Percentiles rank a stretch among this genome's conserved stretches.
Evolutionary conservation across 2,888 invertebrate species (phyloP).

Genomic region (Harpalus rubripes): DNA sequence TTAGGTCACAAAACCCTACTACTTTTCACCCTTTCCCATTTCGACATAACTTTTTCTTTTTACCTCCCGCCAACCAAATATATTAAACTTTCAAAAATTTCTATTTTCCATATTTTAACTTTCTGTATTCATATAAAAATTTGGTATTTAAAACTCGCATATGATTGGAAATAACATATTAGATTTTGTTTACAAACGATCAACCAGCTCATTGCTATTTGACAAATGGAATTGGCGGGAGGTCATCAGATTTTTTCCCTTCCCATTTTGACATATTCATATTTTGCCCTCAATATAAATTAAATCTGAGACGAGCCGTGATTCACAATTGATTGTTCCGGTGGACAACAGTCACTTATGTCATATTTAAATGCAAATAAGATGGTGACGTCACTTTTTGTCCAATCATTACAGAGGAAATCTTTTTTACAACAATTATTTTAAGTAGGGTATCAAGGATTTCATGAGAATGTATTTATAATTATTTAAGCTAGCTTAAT

Average conservation of each 20-base stretch:
- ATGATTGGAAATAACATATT: too few species aligned
- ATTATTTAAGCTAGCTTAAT: background rate
- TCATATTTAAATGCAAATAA: constrained; percentile 65
- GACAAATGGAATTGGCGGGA: too few species aligned
- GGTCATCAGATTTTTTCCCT: too few species aligned
- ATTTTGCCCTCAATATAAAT: background rate
- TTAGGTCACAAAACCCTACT: background rate
- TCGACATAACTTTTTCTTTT: background rate
- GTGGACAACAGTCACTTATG: constrained; percentile 54
- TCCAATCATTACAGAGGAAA: background rate
- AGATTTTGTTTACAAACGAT: too few species aligned
- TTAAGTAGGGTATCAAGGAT: background rate
- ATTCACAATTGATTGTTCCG: constrained; percentile 50
- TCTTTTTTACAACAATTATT: background rate
- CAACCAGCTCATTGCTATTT: too few species aligned
- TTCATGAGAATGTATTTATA: background rate
- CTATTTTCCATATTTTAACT: too few species aligned
- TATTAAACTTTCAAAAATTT: too few species aligned
- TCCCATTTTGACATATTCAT: background rate
- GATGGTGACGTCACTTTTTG: constrained; percentile 54
- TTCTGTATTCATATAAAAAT: too few species aligned
- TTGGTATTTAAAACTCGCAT: too few species aligned
- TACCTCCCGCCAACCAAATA: too few species aligned
- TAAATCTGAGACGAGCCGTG: constrained; percentile 2
- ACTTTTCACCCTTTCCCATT: background rate